Conservation (phyloP, 2,888 invertebrate species). For the Trachelus iudaicus region DNA sequence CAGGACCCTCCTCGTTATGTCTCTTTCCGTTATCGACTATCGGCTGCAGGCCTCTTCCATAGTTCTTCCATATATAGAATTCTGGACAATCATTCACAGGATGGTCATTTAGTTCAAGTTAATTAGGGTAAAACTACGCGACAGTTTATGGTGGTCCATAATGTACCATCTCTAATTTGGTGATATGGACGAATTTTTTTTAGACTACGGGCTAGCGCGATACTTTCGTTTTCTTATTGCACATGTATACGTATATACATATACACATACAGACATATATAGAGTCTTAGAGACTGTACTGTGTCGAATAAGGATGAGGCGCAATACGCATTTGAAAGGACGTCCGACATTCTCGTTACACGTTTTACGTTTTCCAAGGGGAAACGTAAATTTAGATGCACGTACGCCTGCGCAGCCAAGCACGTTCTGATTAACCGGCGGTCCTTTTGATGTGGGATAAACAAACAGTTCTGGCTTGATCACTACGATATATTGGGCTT, state of each 20-base stretch:
- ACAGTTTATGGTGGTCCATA: neutral
- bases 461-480: constrained; percentile 47
- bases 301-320: neutral
- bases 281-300: neutral
- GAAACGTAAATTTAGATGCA: neutral
- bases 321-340: neutral
- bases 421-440: constrained; percentile 50
- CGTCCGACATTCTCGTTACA: neutral
- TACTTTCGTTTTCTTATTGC: neutral
- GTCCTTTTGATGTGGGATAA: constrained; percentile 59
- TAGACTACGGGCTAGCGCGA: neutral
- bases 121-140: neutral
- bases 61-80: neutral
- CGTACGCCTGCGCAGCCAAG: constrained; percentile 21
- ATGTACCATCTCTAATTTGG: neutral
- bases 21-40: constrained; percentile 19
- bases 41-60: neutral
- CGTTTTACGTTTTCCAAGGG: neutral
- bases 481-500: constrained; percentile 46
- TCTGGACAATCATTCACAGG: neutral
- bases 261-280: too few species aligned
- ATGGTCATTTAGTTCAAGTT: neutral
- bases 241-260: too few species aligned
- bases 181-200: neutral
- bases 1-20: constrained; percentile 20